These are phyloP conservation scores for Eupithecia inturbata DNA, from an alignment of 2,888 invertebrate species.

Conservation along the genomic window DNA sequence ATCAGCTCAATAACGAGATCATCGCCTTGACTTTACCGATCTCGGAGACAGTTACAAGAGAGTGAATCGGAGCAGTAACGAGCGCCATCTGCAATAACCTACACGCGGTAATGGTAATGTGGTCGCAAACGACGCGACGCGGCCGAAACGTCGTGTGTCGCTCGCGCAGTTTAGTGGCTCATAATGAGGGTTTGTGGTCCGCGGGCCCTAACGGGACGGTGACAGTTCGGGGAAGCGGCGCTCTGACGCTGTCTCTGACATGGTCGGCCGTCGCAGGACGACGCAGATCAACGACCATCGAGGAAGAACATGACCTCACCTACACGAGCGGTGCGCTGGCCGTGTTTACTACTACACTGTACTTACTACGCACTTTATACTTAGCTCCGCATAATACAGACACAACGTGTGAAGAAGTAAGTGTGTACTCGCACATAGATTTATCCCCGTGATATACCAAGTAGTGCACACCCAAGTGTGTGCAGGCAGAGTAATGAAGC, in stretches of 20 bases:
- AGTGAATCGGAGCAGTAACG: neutral
- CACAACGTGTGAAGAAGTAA: too few species aligned
- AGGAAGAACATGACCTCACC: neutral
- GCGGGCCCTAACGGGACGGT: neutral
- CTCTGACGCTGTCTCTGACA: too few species aligned
- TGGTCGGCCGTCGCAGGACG: too few species aligned
- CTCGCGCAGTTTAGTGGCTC: neutral
- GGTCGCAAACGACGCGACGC: neutral
- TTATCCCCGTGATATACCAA: neutral
- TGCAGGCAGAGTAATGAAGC: conserved; percentile 27
- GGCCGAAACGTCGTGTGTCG: neutral
- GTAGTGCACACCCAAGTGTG: neutral
- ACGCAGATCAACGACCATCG: neutral
- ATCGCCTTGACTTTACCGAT: neutral
- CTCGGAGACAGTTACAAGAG: neutral
- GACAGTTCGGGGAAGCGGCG: neutral
- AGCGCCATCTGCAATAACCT: neutral
- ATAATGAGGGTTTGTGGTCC: neutral
- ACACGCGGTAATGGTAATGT: neutral
- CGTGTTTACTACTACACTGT: too few species aligned
- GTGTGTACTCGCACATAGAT: neutral
- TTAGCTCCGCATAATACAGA: neutral
- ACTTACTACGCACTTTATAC: neutral
- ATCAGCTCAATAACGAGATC: neutral
- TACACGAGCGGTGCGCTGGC: neutral